Conservation (phyloP, 2,113 vertebrate genomes). For the Gulo gulo region DNA sequence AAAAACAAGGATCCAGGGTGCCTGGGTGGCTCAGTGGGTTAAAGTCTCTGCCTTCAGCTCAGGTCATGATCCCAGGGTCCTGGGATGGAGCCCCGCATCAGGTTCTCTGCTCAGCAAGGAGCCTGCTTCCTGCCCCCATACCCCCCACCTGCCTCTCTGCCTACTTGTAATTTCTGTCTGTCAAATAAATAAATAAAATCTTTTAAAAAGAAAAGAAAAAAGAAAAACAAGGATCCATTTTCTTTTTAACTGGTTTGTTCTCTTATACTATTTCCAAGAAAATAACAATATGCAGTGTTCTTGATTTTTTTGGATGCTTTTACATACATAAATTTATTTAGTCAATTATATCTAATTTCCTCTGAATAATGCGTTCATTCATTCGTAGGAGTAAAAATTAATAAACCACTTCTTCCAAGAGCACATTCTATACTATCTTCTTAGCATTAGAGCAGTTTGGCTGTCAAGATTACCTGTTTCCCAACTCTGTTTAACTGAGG, state of each 20-base stretch:
- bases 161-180: too few species aligned
- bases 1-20: background rate
- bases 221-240: background rate
- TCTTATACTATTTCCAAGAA: background rate
- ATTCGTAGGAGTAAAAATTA: background rate
- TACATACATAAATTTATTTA: conserved; percentile 5
- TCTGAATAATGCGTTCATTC: background rate
- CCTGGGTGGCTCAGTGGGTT: too few species aligned
- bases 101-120: too few species aligned
- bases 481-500: background rate
- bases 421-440: background rate
- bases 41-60: too few species aligned
- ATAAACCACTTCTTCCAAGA: background rate
- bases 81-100: too few species aligned
- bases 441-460: background rate
- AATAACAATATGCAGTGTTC: background rate
- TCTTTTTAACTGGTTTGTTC: background rate
- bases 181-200: too few species aligned
- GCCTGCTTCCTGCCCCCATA: too few species aligned
- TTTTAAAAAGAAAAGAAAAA: too few species aligned
- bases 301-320: background rate
- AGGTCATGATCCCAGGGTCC: too few species aligned
- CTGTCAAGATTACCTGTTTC: background rate
- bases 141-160: too few species aligned
- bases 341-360: background rate